Base-by-base conservation (phyloP, 2,797 vertebrate genomes). In the Xenentodon cancila region DNA sequence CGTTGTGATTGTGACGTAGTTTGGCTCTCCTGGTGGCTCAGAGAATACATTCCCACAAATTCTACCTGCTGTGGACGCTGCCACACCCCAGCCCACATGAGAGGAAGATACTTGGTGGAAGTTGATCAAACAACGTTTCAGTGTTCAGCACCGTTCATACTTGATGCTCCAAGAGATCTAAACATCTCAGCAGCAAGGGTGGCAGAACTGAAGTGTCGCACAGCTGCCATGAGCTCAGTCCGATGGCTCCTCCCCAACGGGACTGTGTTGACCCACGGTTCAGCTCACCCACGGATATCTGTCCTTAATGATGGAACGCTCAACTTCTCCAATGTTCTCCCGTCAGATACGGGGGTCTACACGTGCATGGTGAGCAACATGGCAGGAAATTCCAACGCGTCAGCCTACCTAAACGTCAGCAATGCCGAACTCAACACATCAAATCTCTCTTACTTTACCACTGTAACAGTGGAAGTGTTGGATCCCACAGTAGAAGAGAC, bases 281-380 rank as follows among this genome's bases (percentile, higher is more conserved):
- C 97, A 9, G 91, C 91, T 87, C 96, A 97, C 84, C 97, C 96
- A 0, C 90, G 96, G 84, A 94, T 99, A 76, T 91, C 94, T 0
- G 96, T 99, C 69, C 95, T 98, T 53, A 98, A 96, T 0, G 96
- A 98, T 0, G 97, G 97, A 73, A 97, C 97, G 9, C 84, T 98
- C 64, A 97, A 97, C 92, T 98, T 99, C 89, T 96, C 96, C 64
- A 95, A 96, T 1, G 96, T 99, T 69, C 80, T 98, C 77, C 85
- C 94, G 1, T 92, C 88, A 15, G 97, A 99, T 89, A 98, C 96
- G 0, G 97, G 97, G 16, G 77, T 96, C 1, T 98, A 99, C 86
- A 98, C 96, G 54, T 99, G 97, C 91, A 98, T 98, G 96, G 97
- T 98, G 80, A 96, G 96, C 87, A 99, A 99, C 32, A 96, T 97